Evolutionary conservation across 1,140 invertebrate genomes (phyloP).

Genomic region (Luehdorfia chinensis): DNA sequence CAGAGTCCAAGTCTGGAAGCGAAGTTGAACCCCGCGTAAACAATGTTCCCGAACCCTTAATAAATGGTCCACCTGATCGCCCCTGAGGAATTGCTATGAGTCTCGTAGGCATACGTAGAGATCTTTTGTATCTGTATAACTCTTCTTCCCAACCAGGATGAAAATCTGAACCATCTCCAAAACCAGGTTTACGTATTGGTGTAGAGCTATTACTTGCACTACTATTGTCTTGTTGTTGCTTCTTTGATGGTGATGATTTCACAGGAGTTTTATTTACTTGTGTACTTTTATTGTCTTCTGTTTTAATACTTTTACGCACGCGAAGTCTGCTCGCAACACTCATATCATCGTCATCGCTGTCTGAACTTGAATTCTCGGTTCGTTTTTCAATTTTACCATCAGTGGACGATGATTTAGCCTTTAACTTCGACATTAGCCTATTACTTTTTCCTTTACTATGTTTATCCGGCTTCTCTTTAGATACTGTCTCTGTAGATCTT

Average conservation of each 20-base stretch:
- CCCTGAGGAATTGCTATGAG: slow-evolving; percentile 84
- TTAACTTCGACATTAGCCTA: slow-evolving; percentile 36
- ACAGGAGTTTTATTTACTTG: slow-evolving; percentile 41
- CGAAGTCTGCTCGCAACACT: slow-evolving; percentile 60
- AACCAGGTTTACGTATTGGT: slow-evolving; percentile 78
- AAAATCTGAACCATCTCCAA: slow-evolving; percentile 86
- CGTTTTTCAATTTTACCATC: slow-evolving; percentile 48
- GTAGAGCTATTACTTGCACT: slow-evolving; percentile 52
- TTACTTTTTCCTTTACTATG: slow-evolving; percentile 43
- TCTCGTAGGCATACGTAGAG: slow-evolving; percentile 85
- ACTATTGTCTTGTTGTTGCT: slow-evolving; percentile 59
- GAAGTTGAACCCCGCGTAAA: slow-evolving; percentile 81
- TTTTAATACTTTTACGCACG: slow-evolving; percentile 59
- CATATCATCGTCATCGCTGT: slow-evolving; percentile 66
- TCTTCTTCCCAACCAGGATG: slow-evolving; percentile 88
- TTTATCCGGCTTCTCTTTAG: slow-evolving; percentile 53
- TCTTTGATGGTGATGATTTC: slow-evolving; percentile 55
- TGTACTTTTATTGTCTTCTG: slow-evolving; percentile 49
- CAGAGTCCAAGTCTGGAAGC: slow-evolving; percentile 85
- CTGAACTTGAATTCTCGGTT: slow-evolving; percentile 51
- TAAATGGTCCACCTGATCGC: slow-evolving; percentile 60
- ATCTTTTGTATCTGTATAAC: slow-evolving; percentile 87
- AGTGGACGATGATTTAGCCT: slow-evolving; percentile 41
- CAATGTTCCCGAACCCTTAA: slow-evolving; percentile 38
- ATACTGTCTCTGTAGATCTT: slow-evolving; percentile 53